phyloP scores from a whole-genome alignment of 2,888 invertebrate genomes.

The Stenichneumon culpator region DNA sequence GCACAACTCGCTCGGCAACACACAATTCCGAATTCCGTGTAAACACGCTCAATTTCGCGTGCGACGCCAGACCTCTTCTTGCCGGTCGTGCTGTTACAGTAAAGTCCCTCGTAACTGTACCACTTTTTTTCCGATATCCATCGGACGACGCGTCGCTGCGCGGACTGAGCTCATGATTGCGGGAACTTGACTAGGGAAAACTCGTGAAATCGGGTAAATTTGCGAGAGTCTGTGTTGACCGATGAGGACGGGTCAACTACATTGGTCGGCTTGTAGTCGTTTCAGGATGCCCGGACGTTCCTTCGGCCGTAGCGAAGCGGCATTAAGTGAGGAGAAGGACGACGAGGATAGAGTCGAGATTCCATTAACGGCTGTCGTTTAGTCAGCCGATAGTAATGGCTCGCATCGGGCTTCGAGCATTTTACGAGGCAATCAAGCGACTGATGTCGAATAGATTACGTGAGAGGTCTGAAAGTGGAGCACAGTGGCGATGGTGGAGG shows the following conservation, averaged over 20 bases:
- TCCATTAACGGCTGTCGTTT: constrained; percentile 79
- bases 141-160: not conserved
- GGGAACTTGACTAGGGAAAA: not conserved
- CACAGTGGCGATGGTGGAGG: constrained; percentile 47
- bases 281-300: constrained; percentile 26
- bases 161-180: not conserved
- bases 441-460: constrained; percentile 77
- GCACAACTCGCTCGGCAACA: not conserved
- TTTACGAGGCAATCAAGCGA: constrained; percentile 78
- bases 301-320: constrained; percentile 26
- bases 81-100: not conserved
- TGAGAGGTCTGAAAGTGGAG: constrained; percentile 72
- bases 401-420: constrained; percentile 73
- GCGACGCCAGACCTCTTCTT: constrained; percentile 16
- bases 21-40: constrained; percentile 28
- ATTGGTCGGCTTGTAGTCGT: constrained; percentile 21
- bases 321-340: constrained; percentile 3
- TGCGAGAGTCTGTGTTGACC: not conserved
- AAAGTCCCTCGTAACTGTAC: not conserved
- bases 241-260: not conserved
- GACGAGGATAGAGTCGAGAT: constrained; percentile 67
- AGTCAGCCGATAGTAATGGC: constrained; percentile 77
- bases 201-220: not conserved
- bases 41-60: constrained; percentile 26
- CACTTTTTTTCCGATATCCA: not conserved